A percentile compares a stretch with the other conserved stretches of the same genome.
These are phyloP conservation scores for Drosophila kepulauana DNA, from an alignment of 1,140 invertebrate species.

Conservation along the genomic window DNA sequence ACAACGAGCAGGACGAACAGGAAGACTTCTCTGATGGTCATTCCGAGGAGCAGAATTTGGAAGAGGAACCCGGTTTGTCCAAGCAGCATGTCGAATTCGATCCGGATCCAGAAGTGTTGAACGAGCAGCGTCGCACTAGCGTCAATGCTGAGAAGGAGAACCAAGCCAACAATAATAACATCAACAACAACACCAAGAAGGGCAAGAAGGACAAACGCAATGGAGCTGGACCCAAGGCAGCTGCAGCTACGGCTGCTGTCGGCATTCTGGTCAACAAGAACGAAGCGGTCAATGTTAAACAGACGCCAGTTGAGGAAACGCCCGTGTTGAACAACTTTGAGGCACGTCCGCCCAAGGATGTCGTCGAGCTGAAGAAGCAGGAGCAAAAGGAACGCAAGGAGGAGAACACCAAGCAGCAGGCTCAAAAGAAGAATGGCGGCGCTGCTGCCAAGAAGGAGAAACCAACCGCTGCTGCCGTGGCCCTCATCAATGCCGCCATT, in stretches of 20 bases:
- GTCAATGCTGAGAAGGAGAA: slow-evolving; percentile 67
- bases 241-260: slow-evolving; percentile 17
- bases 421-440: slow-evolving; percentile 82
- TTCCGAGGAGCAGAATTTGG: slow-evolving; percentile 74
- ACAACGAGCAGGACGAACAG: slow-evolving; percentile 61
- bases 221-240: slow-evolving; percentile 38
- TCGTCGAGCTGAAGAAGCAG: slow-evolving; percentile 88
- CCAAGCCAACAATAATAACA: slow-evolving; percentile 42
- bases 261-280: slow-evolving; percentile 88
- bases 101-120: slow-evolving; percentile 80
- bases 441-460: slow-evolving; percentile 83
- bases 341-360: slow-evolving; percentile 92
- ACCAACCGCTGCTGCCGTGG: slow-evolving; percentile 22
- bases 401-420: slow-evolving; percentile 66
- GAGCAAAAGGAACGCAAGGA: slow-evolving; percentile 78
- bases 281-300: slow-evolving; percentile 85
- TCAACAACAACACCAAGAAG: slow-evolving; percentile 64
- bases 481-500: slow-evolving; percentile 40
- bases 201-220: slow-evolving; percentile 85
- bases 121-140: slow-evolving; percentile 73
- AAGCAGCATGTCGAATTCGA: slow-evolving; percentile 84
- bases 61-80: slow-evolving; percentile 67
- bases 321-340: slow-evolving; percentile 90
- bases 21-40: slow-evolving; percentile 81
- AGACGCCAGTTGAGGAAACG: slow-evolving; percentile 53